A percentile compares a stretch with the other conserved stretches of the same genome.
These are phyloP conservation scores for Sthenelais limicola DNA, from an alignment of 2,888 invertebrate genomes.

Conservation along the genomic window DNA sequence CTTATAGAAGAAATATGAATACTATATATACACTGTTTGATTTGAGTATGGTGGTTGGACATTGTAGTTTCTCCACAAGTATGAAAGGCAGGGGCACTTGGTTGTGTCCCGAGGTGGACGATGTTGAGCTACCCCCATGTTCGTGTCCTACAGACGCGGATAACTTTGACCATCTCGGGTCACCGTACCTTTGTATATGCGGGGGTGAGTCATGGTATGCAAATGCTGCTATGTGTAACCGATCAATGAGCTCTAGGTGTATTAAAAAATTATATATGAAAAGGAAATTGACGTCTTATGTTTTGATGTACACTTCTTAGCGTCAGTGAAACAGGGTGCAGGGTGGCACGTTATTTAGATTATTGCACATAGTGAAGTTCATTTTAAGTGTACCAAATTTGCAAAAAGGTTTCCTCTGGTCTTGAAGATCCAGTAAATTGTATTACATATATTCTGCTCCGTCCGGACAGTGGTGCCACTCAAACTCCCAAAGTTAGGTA, in stretches of 20 bases:
- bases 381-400: too few relatives aligned
- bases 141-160: constrained; percentile 6
- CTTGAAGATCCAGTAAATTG: too few relatives aligned
- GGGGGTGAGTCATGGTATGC: constrained; percentile 9
- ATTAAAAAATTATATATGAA: constrained; percentile 35
- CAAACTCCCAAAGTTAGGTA: too few relatives aligned
- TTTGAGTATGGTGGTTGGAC: background rate
- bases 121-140: constrained; percentile 10
- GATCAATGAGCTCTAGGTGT: constrained; percentile 34
- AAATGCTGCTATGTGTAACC: constrained; percentile 27
- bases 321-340: background rate
- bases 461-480: too few relatives aligned
- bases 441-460: constrained; percentile 28
- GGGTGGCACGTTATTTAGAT: background rate
- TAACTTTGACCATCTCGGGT: too few relatives aligned
- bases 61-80: background rate
- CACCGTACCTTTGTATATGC: background rate
- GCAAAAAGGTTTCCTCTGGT: too few relatives aligned
- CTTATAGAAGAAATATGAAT: constrained; percentile 11
- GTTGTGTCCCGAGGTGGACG: too few relatives aligned
- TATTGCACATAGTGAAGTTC: background rate
- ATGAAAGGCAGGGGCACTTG: too few relatives aligned
- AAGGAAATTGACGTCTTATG: too few relatives aligned
- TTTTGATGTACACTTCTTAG: too few relatives aligned
- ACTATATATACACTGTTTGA: constrained; percentile 23